phyloP scores from a whole-genome alignment of 1,140 invertebrate genomes.

The Sipha flava region DNA sequence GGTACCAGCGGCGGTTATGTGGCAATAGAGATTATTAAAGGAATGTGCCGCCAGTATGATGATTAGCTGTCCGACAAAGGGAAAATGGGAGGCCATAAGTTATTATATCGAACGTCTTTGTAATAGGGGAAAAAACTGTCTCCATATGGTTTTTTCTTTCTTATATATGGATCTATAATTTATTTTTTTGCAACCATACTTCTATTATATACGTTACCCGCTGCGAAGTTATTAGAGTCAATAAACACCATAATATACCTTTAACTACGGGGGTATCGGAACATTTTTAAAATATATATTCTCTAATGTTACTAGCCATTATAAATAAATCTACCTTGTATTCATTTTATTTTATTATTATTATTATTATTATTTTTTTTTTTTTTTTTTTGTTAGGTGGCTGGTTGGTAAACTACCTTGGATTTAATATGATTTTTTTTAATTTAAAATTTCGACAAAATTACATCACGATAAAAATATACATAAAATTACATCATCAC shows the following conservation, averaged over 20 bases:
- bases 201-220: neutral
- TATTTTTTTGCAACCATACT: slow-evolving; percentile 17
- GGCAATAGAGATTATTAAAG: slow-evolving; percentile 20
- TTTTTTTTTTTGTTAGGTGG: neutral
- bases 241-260: neutral
- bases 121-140: slow-evolving; percentile 8
- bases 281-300: neutral
- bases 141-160: slow-evolving; percentile 16
- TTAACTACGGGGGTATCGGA: neutral
- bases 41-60: slow-evolving; percentile 3
- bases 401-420: neutral
- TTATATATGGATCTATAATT: neutral
- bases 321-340: slow-evolving; percentile 23
- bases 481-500: slow-evolving; percentile 5
- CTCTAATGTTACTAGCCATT: slow-evolving; percentile 20
- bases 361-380: neutral
- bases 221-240: slow-evolving; percentile 23
- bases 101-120: slow-evolving; percentile 10
- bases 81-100: slow-evolving; percentile 3
- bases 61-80: slow-evolving; percentile 29
- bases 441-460: slow-evolving; percentile 4
- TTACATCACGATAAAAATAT: neutral
- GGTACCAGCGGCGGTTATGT: neutral
- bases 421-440: slow-evolving; percentile 22
- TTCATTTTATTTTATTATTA: neutral